Evolutionary conservation across 2,113 vertebrate genomes (phyloP).

Genomic region (Zosterops japonicus): DNA sequence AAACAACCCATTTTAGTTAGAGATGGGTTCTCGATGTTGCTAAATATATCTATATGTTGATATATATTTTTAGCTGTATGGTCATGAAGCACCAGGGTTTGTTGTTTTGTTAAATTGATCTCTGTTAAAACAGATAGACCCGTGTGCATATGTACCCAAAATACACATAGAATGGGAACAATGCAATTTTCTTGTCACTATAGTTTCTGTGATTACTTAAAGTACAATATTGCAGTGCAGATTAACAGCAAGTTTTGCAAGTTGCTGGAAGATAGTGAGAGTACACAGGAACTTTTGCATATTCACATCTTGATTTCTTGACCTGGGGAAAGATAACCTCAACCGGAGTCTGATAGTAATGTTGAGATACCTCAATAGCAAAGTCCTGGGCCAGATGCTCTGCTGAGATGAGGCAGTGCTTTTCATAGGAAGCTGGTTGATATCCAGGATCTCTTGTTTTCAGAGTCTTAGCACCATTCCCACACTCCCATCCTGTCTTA

Average conservation of each 20-base stretch:
- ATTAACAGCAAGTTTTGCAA: background rate
- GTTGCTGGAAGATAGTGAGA: background rate
- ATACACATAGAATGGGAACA: background rate
- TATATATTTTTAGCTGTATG: background rate
- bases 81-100: background rate
- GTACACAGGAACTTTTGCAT: background rate
- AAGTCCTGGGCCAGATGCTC: background rate
- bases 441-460: background rate
- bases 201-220: background rate
- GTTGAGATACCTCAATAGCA: background rate
- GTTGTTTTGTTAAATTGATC: background rate
- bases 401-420: background rate
- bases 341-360: background rate
- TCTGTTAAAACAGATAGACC: background rate
- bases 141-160: background rate
- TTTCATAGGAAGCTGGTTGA: background rate
- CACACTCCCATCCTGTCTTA: background rate
- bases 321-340: background rate
- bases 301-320: background rate
- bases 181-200: background rate
- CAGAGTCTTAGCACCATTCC: background rate
- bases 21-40: background rate
- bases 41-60: background rate
- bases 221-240: background rate
- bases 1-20: background rate